These are phyloP conservation scores for Hypolimnas misippus DNA, from an alignment of 2,888 invertebrate species.

Conservation along the genomic window DNA sequence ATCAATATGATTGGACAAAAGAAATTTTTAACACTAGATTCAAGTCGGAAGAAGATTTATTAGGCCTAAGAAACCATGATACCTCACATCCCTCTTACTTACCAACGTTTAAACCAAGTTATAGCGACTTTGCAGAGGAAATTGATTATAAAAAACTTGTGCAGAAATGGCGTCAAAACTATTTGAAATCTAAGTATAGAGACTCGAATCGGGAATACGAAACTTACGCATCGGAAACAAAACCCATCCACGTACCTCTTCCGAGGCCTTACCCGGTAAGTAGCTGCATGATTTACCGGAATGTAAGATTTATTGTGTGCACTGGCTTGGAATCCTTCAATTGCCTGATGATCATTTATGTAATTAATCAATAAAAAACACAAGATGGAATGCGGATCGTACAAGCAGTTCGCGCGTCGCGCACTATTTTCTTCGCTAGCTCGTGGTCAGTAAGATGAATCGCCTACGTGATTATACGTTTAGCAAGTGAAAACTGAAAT, in stretches of 20 bases:
- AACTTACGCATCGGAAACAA: slow-evolving; percentile 67
- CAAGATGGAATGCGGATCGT: slow-evolving; percentile 78
- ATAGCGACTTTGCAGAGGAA: slow-evolving; percentile 57
- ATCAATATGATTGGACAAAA: slow-evolving; percentile 62
- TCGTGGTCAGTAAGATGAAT: slow-evolving; percentile 69
- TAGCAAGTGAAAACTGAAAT: slow-evolving; percentile 72
- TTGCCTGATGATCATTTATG: slow-evolving; percentile 50
- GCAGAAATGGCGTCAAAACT: slow-evolving; percentile 75
- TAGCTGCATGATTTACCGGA: slow-evolving; percentile 27
- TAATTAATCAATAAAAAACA: slow-evolving; percentile 66
- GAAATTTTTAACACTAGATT: slow-evolving; percentile 62
- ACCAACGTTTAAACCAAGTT: slow-evolving; percentile 60
- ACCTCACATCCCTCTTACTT: slow-evolving; percentile 69
- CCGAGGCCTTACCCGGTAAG: slow-evolving; percentile 78
- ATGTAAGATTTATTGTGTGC: slow-evolving; percentile 43
- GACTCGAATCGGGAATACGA: slow-evolving; percentile 65
- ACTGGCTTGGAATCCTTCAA: slow-evolving; percentile 41
- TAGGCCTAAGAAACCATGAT: slow-evolving; percentile 73
- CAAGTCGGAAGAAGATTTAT: slow-evolving; percentile 76
- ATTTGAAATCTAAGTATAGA: slow-evolving; percentile 71
- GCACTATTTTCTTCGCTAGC: slow-evolving; percentile 76
- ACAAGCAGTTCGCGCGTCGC: slow-evolving; percentile 71
- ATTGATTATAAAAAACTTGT: slow-evolving; percentile 69
- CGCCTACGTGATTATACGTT: slow-evolving; percentile 56
- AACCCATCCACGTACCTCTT: slow-evolving; percentile 68